phyloP scores from a whole-genome alignment of 1,140 invertebrate genomes.

The Drosophila arizonae region DNA sequence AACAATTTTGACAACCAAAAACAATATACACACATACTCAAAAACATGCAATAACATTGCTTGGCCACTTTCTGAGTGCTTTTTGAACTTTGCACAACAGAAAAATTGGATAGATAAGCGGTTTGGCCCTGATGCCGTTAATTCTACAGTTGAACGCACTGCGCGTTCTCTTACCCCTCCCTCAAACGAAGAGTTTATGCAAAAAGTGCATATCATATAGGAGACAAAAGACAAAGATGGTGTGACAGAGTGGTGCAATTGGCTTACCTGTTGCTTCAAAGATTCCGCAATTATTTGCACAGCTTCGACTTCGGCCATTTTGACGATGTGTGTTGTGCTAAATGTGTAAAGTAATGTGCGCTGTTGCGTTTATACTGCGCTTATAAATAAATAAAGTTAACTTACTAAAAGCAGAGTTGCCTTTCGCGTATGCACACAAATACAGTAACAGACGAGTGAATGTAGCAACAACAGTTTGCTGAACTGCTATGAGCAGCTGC shows the following conservation, averaged over 20 bases:
- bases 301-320: slow-evolving; percentile 87
- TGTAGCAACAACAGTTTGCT: slow-evolving; percentile 1
- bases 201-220: slow-evolving; percentile 39
- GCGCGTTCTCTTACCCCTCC: slow-evolving; percentile 5
- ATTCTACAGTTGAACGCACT: slow-evolving; percentile 42
- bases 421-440: slow-evolving; percentile 15
- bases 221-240: slow-evolving; percentile 23
- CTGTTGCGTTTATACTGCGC: slow-evolving; percentile 38
- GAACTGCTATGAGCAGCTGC: slow-evolving; percentile 8
- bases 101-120: slow-evolving; percentile 72
- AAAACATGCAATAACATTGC: slow-evolving; percentile 35
- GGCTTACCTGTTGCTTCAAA: slow-evolving; percentile 89
- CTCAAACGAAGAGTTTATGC: slow-evolving; percentile 23
- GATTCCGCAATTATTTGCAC: slow-evolving; percentile 90
- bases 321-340: slow-evolving; percentile 58
- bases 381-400: slow-evolving; percentile 36
- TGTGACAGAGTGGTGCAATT: slow-evolving; percentile 5
- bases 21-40: slow-evolving; percentile 8
- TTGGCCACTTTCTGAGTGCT: slow-evolving; percentile 49
- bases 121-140: slow-evolving; percentile 31
- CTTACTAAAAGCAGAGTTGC: slow-evolving; percentile 25
- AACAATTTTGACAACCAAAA: slow-evolving; percentile 31
- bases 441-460: slow-evolving; percentile 4
- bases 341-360: slow-evolving; percentile 42
- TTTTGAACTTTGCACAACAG: slow-evolving; percentile 78